Percentiles rank a stretch among this genome's conserved stretches.
Evolutionary conservation across 2,797 vertebrate species (phyloP).

Genomic region (Lepus oiostolus): DNA sequence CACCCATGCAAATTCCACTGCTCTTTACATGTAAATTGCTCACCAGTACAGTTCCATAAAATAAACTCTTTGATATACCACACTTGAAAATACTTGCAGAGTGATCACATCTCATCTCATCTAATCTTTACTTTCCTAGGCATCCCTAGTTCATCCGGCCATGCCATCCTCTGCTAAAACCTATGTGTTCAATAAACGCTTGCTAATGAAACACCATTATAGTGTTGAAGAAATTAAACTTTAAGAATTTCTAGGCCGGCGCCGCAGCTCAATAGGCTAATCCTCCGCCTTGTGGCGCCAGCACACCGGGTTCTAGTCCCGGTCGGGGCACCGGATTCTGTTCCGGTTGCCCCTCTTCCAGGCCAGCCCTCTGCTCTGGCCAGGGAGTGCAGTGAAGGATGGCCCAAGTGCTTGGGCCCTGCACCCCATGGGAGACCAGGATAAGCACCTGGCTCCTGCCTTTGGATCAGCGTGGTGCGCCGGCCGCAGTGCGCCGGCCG

Average conservation of each 20-base stretch:
- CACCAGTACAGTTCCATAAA: constrained; percentile 36
- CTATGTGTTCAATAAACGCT: neutral
- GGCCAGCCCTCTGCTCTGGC: too few species aligned
- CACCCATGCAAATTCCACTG: neutral
- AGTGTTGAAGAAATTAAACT: neutral
- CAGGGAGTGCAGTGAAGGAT: too few species aligned
- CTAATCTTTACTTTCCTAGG: constrained; percentile 35
- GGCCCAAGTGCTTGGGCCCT: too few species aligned
- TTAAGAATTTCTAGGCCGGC: neutral
- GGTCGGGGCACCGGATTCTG: too few species aligned
- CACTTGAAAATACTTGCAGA: constrained; percentile 27
- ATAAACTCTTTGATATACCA: constrained; percentile 19
- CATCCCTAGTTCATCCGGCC: neutral
- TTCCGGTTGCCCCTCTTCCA: too few species aligned
- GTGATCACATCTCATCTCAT: neutral
- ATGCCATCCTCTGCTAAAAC: neutral
- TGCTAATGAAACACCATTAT: constrained; percentile 2
- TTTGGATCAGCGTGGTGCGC: too few species aligned
- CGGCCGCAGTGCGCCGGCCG: too few species aligned
- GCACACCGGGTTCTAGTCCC: too few species aligned
- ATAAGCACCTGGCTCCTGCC: too few species aligned
- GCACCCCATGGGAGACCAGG: too few species aligned
- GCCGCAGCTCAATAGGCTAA: too few species aligned
- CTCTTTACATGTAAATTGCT: constrained; percentile 43
- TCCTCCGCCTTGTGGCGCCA: too few species aligned